Percentiles rank a stretch among this genome's conserved stretches.
Evolutionary conservation across 2,797 vertebrate species (phyloP).

Genomic region (Poecilia gillii): DNA sequence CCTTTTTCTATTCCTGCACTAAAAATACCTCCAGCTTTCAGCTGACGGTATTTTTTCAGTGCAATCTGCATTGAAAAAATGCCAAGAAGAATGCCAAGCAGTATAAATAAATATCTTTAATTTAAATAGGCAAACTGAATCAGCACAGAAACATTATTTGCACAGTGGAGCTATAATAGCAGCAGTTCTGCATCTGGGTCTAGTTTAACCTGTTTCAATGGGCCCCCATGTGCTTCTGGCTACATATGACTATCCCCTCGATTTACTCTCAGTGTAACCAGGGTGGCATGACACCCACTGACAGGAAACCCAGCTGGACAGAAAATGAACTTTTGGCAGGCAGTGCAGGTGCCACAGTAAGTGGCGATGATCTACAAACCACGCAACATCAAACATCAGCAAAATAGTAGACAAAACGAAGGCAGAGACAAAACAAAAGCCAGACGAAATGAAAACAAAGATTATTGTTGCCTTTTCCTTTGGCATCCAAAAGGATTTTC

Average conservation of each 20-base stretch:
- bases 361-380: slow-evolving; percentile 39
- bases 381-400: slow-evolving; percentile 54
- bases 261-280: slow-evolving; percentile 26
- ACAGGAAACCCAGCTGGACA: slow-evolving; percentile 57
- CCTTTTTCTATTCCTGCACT: not conserved
- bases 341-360: slow-evolving; percentile 45
- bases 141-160: not conserved
- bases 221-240: slow-evolving; percentile 41
- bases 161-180: not conserved
- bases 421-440: slow-evolving; percentile 67
- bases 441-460: slow-evolving; percentile 71
- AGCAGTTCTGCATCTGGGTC: not conserved
- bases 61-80: no score
- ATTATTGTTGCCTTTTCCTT: slow-evolving; percentile 44
- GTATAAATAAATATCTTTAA: not conserved
- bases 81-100: no score
- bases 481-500: slow-evolving; percentile 44
- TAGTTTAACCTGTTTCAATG: not conserved
- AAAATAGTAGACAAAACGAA: slow-evolving; percentile 47
- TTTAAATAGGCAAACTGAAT: not conserved
- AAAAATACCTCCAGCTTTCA: not conserved
- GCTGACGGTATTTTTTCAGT: not conserved
- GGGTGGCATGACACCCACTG: slow-evolving; percentile 65
- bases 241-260: slow-evolving; percentile 43
- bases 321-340: slow-evolving; percentile 42